Evolutionary conservation across 2,888 invertebrate species (phyloP), one percentile per base, ranked within the genome.

Genomic region (Drosophila fungiperda): DNA sequence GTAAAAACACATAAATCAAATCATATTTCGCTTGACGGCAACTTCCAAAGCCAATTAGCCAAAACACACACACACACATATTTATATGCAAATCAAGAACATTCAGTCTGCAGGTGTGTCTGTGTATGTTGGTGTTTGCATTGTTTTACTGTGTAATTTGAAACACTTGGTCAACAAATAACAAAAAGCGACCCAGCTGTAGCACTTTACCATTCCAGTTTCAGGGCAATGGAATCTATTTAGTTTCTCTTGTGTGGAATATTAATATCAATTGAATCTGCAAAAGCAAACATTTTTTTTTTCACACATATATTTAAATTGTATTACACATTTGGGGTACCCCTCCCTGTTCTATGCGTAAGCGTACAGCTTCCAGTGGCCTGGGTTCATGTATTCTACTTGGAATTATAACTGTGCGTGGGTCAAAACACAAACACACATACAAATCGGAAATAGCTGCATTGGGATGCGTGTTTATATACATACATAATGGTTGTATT

Each of bases 1-100:
- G 45, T 15, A 23, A 33, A 26, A 58, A 54, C 33, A 68, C 48
- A 54, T n/a, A 26, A 67, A 67, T 26, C 38, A 55, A 55, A 45
- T 53, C 54, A 45, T 70, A 52, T 33, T 68, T 17, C 42, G 23
- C 57, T 33, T 61, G 40, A 76, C 76, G 48, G 48, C 20, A 54
- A 78, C 79, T 79, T 76, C 42, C 70, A 71, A 77, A 78, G 71
- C 77, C 77, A 78, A 78, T 78, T 78, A 78, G 76, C 67, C 76
- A 71, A 79, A 70, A 70, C 64, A 49, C 38, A 38, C 32, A 33
- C 11, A 29, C 32, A 45, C 11, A 58, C 8, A 26, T 49, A 48
- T 20, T 29, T 29, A 40, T 26, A 36, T 23, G 15, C 9, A 52
- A 40, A 67, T 35, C 45, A 49, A 69, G 68, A 68, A 68, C 49